phyloP scores from a whole-genome alignment of 2,888 invertebrate genomes.

The Himalopsyche japonica region DNA sequence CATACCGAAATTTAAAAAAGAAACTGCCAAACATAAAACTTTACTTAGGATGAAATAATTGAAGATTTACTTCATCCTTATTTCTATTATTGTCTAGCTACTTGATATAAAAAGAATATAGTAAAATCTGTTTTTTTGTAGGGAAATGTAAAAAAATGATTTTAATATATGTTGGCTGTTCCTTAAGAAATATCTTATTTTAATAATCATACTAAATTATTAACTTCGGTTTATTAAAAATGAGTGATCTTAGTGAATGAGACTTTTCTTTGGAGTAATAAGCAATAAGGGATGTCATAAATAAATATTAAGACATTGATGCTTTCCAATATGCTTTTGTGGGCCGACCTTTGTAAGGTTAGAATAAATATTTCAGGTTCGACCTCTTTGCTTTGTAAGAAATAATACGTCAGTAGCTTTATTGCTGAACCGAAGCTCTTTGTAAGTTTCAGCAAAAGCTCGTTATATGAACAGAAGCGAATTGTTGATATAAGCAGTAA shows the following conservation, averaged over 20 bases:
- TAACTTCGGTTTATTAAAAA: neutral
- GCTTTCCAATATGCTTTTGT: neutral
- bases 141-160: too few relatives aligned
- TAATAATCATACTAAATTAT: neutral
- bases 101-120: too few relatives aligned
- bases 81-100: too few relatives aligned
- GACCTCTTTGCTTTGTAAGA: slow-evolving; percentile 1
- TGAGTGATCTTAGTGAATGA: neutral
- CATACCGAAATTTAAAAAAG: too few relatives aligned
- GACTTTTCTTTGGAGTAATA: neutral
- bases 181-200: neutral
- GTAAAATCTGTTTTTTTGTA: too few relatives aligned
- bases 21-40: too few relatives aligned
- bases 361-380: neutral
- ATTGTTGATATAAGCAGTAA: neutral
- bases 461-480: neutral
- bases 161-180: neutral
- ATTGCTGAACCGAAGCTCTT: neutral
- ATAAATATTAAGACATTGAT: neutral
- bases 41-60: too few relatives aligned
- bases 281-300: neutral
- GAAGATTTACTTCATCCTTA: too few relatives aligned
- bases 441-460: neutral
- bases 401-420: neutral
- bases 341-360: neutral